Evolutionary conservation across 2,888 invertebrate genomes (phyloP).

Genomic region (Leucania comma): DNA sequence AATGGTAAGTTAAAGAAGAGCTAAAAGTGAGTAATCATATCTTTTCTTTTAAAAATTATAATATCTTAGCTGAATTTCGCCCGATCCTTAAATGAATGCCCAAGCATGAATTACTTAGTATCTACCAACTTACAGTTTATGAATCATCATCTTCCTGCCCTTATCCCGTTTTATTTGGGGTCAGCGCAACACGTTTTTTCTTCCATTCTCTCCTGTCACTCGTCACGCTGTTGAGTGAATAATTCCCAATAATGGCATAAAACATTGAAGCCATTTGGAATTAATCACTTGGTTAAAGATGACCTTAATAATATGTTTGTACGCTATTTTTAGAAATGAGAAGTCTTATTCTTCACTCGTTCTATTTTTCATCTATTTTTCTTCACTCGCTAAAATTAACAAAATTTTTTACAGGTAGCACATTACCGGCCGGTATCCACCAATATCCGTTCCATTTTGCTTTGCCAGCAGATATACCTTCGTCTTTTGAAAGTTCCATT

Average conservation of each 20-base stretch:
- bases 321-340: too few species aligned
- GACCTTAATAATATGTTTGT: too few species aligned
- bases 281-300: too few species aligned
- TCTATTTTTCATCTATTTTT: too few species aligned
- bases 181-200: too few species aligned
- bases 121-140: too few species aligned
- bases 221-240: too few species aligned
- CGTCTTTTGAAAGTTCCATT: slow-evolving; percentile 80
- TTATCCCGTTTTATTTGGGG: too few species aligned
- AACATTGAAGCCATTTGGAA: background rate
- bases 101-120: too few species aligned
- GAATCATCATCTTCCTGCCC: too few species aligned
- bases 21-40: background rate
- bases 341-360: too few species aligned
- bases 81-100: background rate
- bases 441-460: slow-evolving; percentile 82
- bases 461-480: slow-evolving; percentile 81
- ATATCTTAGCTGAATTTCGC: background rate
- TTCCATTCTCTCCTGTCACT: too few species aligned
- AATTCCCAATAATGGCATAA: background rate
- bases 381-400: background rate
- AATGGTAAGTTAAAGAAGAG: slow-evolving; percentile 57
- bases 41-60: background rate
- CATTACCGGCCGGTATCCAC: slow-evolving; percentile 75
- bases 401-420: slow-evolving; percentile 72